Base-by-base conservation (phyloP, 2,113 vertebrate genomes). In the Eubucco bourcierii region DNA sequence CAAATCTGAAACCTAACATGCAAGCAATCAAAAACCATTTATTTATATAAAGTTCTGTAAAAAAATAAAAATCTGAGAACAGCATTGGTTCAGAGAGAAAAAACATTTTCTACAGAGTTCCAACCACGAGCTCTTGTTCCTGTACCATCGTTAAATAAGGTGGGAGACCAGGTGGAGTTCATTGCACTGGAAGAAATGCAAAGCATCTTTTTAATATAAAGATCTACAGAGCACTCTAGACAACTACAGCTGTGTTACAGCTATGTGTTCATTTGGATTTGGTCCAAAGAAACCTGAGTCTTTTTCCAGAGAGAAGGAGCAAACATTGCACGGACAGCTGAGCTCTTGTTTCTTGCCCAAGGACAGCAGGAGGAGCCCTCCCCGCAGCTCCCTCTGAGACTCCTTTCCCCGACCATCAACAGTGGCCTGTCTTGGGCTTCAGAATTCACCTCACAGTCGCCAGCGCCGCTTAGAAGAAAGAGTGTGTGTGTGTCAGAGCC, bases 271-370 rank as follows among this genome's bases (percentile, higher is more conserved):
- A 95, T 98, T 98, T 98, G 98, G 97, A 98, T 98, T 98, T 98
- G 98, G 98, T 98, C 98, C 98, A 98, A 98, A 98, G 97, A 98
- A 98, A 98, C 98, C 98, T 98, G 98, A 98, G 98, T 97, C 98
- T 98, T 96, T 97, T 98, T 98, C 97, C 97, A 98, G 97, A 98
- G 93, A 97, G 96, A 97, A 97, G 95, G 96, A 95, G 96, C 89
- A 97, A 96, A 92, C 96, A 94, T 96, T 97, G 95, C 94, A 95
- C 95, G 93, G 96, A 97, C 97, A 97, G 97, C 95, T 91, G 97
- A 95, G 96, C 94, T 65, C 90, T 97, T 92, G 93, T 94, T 96
- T 95, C 96, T 96, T 92, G 93, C 94, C 46, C 67, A 95, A 95
- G 96, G 92, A 94, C 80, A 82, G 84, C 12, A 63, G 52, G 84